Evolutionary conservation across 2,888 invertebrate species (phyloP).

Genomic region (Nymphalis urticae): DNA sequence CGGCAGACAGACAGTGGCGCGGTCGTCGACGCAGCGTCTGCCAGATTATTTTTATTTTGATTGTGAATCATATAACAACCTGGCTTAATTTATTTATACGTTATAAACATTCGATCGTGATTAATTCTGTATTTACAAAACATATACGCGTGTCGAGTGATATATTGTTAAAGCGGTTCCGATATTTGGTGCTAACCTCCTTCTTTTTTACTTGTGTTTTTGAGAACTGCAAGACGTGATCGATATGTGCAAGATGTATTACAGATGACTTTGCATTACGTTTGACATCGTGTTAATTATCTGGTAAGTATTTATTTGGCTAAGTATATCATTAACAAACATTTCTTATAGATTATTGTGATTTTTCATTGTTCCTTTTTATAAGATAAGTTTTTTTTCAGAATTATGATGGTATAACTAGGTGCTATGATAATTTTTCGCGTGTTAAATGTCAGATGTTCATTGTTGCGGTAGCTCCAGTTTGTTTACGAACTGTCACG

Average conservation of each 20-base stretch:
- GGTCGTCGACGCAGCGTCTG: conserved; percentile 78
- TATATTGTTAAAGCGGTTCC: conserved; percentile 54
- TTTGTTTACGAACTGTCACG: conserved; percentile 83
- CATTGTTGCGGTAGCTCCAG: conserved; percentile 81
- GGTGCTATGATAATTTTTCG: conserved; percentile 31
- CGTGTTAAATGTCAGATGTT: conserved; percentile 43
- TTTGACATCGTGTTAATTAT: conserved; percentile 60
- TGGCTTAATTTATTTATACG: conserved; percentile 46
- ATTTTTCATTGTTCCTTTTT: conserved; percentile 40
- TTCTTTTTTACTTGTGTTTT: conserved; percentile 77
- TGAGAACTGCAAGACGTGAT: conserved; percentile 79
- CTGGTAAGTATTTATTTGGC: conserved; percentile 63
- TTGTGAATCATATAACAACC: conserved; percentile 74
- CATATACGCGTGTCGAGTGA: conserved; percentile 63
- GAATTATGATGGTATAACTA: conserved; percentile 34
- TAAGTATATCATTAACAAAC: conserved; percentile 10
- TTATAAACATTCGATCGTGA: conserved; percentile 52
- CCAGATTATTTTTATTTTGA: conserved; percentile 80
- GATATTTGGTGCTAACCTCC: conserved; percentile 78
- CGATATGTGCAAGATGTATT: conserved; percentile 81
- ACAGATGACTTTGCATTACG: conserved; percentile 76
- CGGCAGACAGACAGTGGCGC: conserved; percentile 80
- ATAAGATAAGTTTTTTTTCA: conserved; percentile 44
- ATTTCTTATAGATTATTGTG: conserved; percentile 27
- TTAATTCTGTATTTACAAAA: conserved; percentile 58